phyloP scores from a whole-genome alignment of 2,113 vertebrate species.

The Corvus hawaiiensis region DNA sequence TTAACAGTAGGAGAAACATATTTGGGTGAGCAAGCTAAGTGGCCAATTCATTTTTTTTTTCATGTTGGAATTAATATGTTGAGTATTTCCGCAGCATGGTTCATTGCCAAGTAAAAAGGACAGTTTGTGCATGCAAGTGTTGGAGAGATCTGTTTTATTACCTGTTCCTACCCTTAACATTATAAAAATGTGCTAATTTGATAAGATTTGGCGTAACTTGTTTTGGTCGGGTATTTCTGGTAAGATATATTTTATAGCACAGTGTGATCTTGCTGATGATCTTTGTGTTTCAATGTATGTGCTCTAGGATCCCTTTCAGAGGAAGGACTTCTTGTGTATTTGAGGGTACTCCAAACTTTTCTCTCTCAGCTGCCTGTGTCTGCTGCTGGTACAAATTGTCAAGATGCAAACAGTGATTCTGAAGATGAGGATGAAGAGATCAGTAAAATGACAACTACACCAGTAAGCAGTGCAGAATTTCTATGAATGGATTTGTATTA shows the following conservation, averaged over 20 bases:
- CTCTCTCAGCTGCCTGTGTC: slow-evolving; percentile 87
- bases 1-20: slow-evolving; percentile 87
- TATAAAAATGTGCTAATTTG: not conserved
- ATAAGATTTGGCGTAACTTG: not conserved
- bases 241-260: not conserved
- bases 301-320: slow-evolving; percentile 85
- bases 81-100: accelerated
- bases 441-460: slow-evolving; percentile 65
- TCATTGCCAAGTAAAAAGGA: not conserved
- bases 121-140: not conserved
- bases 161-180: not conserved
- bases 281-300: not conserved
- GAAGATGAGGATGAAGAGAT: slow-evolving; percentile 88
- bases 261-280: not conserved
- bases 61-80: not conserved
- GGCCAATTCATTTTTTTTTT: not conserved
- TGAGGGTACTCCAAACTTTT: slow-evolving; percentile 86
- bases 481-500: not conserved
- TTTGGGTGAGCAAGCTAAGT: slow-evolving; percentile 75
- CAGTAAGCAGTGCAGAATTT: slow-evolving; percentile 66
- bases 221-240: not conserved
- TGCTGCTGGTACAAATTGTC: slow-evolving; percentile 68
- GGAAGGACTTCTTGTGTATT: slow-evolving; percentile 88
- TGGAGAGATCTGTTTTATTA: not conserved
- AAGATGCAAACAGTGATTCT: slow-evolving; percentile 86